phyloP scores from a whole-genome alignment of 2,888 invertebrate species.

The Nematopogon swammerdamellus region DNA sequence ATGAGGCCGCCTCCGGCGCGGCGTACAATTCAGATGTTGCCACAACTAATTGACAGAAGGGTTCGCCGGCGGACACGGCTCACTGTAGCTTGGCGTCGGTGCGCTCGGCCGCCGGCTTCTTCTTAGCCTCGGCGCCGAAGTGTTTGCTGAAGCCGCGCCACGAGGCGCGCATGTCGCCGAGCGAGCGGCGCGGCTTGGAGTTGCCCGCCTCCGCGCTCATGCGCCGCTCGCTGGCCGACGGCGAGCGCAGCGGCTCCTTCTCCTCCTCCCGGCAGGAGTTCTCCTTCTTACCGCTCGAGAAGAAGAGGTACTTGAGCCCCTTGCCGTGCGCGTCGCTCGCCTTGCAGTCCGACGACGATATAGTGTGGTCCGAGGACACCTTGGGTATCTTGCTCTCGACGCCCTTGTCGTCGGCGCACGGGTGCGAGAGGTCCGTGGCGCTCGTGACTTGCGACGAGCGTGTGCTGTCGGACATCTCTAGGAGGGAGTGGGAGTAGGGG shows the following conservation, averaged over 20 bases:
- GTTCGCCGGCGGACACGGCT: background rate
- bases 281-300: conserved; percentile 7
- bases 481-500: background rate
- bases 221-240: background rate
- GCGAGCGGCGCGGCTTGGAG: conserved; percentile 16
- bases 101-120: conserved; percentile 2
- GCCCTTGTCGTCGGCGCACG: conserved; percentile 6
- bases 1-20: too few relatives aligned
- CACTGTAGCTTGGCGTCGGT: background rate
- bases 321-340: conserved; percentile 4
- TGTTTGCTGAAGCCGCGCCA: conserved; percentile 30
- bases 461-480: background rate
- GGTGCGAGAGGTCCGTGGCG: conserved; percentile 2
- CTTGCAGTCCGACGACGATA: conserved; percentile 8
- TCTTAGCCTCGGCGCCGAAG: conserved; percentile 12
- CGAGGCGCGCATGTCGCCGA: conserved; percentile 27
- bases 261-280: conserved; percentile 6
- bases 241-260: conserved; percentile 1
- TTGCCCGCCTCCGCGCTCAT: background rate
- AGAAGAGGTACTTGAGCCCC: conserved; percentile 4
- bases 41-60: background rate
- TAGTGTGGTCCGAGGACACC: conserved; percentile 15
- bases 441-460: conserved; percentile 1
- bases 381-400: conserved; percentile 13
- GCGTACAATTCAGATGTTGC: too few relatives aligned